Base-by-base conservation (phyloP, 2,113 vertebrate species). In the Lanius ludovicianus region DNA sequence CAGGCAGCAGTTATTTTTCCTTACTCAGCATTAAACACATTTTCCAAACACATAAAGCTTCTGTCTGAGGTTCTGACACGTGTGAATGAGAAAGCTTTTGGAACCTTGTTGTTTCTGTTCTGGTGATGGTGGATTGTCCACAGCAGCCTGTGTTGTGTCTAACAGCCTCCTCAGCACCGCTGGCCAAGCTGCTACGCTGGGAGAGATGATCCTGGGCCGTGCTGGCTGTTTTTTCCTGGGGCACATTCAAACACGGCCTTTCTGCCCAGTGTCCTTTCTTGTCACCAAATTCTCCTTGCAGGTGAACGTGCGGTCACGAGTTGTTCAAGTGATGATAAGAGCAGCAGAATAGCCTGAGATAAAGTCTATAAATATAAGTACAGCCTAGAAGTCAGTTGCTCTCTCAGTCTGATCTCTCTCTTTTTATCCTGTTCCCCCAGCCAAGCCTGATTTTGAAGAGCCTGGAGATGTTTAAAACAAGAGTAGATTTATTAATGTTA, bases 171-270 rank as follows among this genome's bases (percentile, higher is more conserved):
- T 37, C 25, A 3, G 13, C 0, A 0, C 35, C 3, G 6, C 41
- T 0, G 0, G 52, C 24, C 0, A 5, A 60, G 47, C 75, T 46
- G 6, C 39, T 62, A 12, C 3, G 6, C 15, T 2, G 15, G 62
- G 25, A 78, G 39, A 1, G 0, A 25, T 0, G 0, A 35, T 39
- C 44, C 49, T 15, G 5, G 11, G 10, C 42, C 0, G 0, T 35
- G 67, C 63, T 69, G 55, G 22, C 24, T 70, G 41, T 42, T 68
- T 31, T 15, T 22, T 84, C 8, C 59, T 31, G 37, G 44, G 31
- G 6, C 37, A 13, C 1, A 0, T 37, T 55, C 27, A 25, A 19
- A 22, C 7, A 0, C 4, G 14, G 33, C 22, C 56, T 28, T 25
- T 67, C 63, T 41, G 70, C 19, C 41, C 21, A 5, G 0, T 44